These are phyloP conservation scores for Cerceris ruficornis DNA, from an alignment of 2,888 invertebrate genomes.

Conservation along the genomic window DNA sequence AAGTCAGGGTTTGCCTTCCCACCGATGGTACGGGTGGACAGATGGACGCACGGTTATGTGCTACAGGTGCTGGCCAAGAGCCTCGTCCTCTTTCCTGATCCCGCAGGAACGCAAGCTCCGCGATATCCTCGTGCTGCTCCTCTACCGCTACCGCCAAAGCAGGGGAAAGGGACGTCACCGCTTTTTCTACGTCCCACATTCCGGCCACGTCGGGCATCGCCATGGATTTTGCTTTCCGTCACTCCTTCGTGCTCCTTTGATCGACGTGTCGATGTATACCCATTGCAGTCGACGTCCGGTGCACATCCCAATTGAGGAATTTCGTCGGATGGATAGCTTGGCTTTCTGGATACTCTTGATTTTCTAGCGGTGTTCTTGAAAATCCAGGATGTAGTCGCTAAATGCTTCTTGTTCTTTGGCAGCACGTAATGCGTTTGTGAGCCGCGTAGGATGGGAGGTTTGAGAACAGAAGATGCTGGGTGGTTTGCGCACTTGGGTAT, in stretches of 20 bases:
- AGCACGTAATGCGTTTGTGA: no score
- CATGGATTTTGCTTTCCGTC: conserved; percentile 73
- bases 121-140: conserved; percentile 55
- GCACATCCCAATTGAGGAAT: conserved; percentile 40
- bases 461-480: no score
- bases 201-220: conserved; percentile 73
- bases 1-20: conserved; percentile 71
- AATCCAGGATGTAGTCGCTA: neutral
- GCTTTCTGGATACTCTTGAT: neutral
- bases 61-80: conserved; percentile 72
- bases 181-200: conserved; percentile 75
- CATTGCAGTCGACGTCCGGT: conserved; percentile 31
- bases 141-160: conserved; percentile 51
- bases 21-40: conserved; percentile 69
- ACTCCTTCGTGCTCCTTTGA: conserved; percentile 63
- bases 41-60: conserved; percentile 76
- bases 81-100: conserved; percentile 64
- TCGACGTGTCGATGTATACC: conserved; percentile 63
- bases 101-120: conserved; percentile 64
- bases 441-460: no score
- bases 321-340: neutral
- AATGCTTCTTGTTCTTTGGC: no score
- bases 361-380: neutral
- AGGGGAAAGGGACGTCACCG: conserved; percentile 57
- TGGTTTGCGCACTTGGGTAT: no score